These are phyloP conservation scores for Tricholauxania praeusta DNA, from an alignment of 2,888 invertebrate species.

Conservation along the genomic window DNA sequence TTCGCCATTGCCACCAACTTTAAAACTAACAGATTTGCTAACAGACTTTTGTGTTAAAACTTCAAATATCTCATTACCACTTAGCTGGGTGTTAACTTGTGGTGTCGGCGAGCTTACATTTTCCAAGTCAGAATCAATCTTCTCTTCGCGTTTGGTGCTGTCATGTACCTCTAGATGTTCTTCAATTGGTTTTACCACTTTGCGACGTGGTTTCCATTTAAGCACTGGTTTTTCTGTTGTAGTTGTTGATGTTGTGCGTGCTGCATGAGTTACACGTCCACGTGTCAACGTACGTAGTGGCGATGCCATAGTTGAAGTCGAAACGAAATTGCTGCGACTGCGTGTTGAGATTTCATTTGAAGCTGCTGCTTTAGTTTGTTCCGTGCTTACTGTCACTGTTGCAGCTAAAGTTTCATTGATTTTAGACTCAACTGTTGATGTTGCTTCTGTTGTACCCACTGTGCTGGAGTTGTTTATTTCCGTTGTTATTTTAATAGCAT, in stretches of 20 bases:
- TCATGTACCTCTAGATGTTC: not conserved
- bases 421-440: not conserved
- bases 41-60: constrained; percentile 69
- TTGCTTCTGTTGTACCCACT: constrained; percentile 31
- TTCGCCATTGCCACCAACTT: constrained; percentile 68
- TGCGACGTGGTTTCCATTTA: constrained; percentile 64
- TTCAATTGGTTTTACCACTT: constrained; percentile 35
- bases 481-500: constrained; percentile 32
- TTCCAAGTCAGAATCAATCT: not conserved
- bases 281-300: constrained; percentile 54
- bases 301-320: constrained; percentile 54
- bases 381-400: not conserved
- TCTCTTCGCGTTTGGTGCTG: not conserved
- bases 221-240: constrained; percentile 59
- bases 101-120: not conserved
- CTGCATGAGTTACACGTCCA: constrained; percentile 45
- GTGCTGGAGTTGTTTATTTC: constrained; percentile 29
- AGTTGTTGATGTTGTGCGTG: constrained; percentile 45
- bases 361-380: not conserved
- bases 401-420: constrained; percentile 27
- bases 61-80: constrained; percentile 52
- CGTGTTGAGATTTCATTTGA: constrained; percentile 24
- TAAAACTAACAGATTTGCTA: constrained; percentile 70
- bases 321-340: constrained; percentile 46
- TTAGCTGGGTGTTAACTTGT: constrained; percentile 29